Evolutionary conservation across 2,888 invertebrate genomes (phyloP).

Genomic region (Xanthorhoe designata): DNA sequence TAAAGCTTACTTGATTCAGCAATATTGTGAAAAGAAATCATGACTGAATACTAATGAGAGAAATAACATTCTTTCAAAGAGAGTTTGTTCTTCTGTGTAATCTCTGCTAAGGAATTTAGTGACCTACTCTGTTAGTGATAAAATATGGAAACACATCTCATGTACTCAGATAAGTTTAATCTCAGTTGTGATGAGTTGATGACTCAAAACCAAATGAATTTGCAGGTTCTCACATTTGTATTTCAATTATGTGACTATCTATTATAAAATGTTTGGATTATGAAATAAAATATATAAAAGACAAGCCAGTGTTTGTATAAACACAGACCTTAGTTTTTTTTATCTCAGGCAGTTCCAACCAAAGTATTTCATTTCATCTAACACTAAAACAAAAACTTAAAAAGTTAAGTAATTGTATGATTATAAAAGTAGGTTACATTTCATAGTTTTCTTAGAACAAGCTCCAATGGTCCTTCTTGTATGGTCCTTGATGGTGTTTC

Average conservation of each 20-base stretch:
- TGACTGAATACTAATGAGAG: conserved; percentile 42
- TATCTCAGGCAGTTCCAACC: too few species aligned
- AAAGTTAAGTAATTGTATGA: too few species aligned
- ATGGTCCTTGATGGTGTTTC: conserved; percentile 1
- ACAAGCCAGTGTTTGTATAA: too few species aligned
- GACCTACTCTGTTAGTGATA: conserved; percentile 44
- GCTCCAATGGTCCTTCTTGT: neutral
- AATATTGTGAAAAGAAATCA: conserved; percentile 32
- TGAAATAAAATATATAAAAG: too few species aligned
- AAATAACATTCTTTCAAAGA: conserved; percentile 44
- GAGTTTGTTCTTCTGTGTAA: conserved; percentile 42
- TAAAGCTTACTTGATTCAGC: conserved; percentile 3
- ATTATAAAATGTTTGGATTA: too few species aligned
- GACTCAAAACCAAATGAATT: conserved; percentile 9
- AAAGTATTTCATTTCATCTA: too few species aligned
- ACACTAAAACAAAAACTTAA: too few species aligned
- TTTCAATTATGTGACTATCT: neutral
- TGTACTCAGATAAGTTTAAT: conserved; percentile 31
- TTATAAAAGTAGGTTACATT: too few species aligned
- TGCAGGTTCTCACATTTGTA: conserved; percentile 3
- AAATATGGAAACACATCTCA: conserved; percentile 45
- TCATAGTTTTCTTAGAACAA: too few species aligned
- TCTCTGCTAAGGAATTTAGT: conserved; percentile 40
- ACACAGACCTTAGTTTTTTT: too few species aligned
- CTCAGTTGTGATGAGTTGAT: conserved; percentile 24